These are phyloP conservation scores for Microtus ochrogaster DNA, from an alignment of 2,113 vertebrate genomes.

Conservation along the genomic window DNA sequence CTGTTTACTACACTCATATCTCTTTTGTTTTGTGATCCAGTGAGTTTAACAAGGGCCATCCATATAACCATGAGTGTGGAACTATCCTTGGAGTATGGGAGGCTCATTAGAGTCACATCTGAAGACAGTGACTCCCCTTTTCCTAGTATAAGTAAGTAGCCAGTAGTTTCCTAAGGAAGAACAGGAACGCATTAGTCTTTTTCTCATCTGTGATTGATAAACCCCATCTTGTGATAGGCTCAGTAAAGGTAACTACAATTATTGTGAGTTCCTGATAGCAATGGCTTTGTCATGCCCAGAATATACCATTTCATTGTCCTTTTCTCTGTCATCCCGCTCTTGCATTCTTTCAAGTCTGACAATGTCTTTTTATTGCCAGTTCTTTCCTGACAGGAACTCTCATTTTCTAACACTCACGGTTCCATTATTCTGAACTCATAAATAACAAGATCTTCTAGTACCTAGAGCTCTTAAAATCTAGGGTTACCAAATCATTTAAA, in stretches of 20 bases:
- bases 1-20: neutral
- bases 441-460: slow-evolving; percentile 38
- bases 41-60: neutral
- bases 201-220: neutral
- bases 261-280: neutral
- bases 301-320: neutral
- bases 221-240: neutral
- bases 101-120: neutral
- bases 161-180: neutral
- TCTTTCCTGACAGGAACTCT: neutral
- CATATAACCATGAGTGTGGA: neutral
- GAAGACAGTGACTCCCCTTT: neutral
- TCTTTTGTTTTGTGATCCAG: neutral
- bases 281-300: neutral
- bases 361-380: neutral
- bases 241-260: neutral
- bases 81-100: neutral
- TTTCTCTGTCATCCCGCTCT: neutral
- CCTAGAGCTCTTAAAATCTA: neutral
- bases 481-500: slow-evolving; percentile 1
- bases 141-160: neutral
- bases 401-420: neutral
- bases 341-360: neutral
- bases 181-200: neutral
- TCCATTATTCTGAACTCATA: neutral